These are phyloP conservation scores for Cryptomyrus ogoouensis DNA, from an alignment of 2,113 vertebrate genomes.

Conservation along the genomic window DNA sequence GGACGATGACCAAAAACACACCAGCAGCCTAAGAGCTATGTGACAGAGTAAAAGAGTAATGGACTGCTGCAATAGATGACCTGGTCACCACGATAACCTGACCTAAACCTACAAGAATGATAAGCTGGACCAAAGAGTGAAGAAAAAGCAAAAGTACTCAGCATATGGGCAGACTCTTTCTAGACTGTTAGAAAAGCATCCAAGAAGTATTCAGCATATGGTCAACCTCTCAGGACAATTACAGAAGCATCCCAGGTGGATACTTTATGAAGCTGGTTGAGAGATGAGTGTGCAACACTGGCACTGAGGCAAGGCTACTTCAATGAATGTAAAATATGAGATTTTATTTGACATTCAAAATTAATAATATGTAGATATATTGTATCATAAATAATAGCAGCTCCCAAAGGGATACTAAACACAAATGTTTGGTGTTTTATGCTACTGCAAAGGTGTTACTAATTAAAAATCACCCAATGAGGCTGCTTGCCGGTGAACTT, in stretches of 20 bases:
- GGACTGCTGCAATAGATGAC: background rate
- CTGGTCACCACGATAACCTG: background rate
- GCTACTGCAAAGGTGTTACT: background rate
- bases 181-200: background rate
- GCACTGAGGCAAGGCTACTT: background rate
- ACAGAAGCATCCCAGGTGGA: background rate
- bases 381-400: background rate
- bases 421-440: background rate
- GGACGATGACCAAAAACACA: background rate
- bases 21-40: background rate
- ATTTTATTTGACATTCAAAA: background rate
- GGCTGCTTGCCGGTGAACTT: background rate
- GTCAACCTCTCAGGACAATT: background rate
- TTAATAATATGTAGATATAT: too few species aligned
- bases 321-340: background rate
- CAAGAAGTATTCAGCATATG: background rate
- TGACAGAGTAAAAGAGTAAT: background rate
- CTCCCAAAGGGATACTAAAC: background rate
- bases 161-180: background rate
- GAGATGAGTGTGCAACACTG: background rate
- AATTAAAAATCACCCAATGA: background rate
- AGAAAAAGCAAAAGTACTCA: background rate
- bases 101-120: background rate
- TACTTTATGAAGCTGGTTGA: background rate
- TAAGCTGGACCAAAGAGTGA: background rate